These are phyloP conservation scores for Mycteria americana DNA, from an alignment of 2,797 vertebrate genomes.

Conservation along the genomic window DNA sequence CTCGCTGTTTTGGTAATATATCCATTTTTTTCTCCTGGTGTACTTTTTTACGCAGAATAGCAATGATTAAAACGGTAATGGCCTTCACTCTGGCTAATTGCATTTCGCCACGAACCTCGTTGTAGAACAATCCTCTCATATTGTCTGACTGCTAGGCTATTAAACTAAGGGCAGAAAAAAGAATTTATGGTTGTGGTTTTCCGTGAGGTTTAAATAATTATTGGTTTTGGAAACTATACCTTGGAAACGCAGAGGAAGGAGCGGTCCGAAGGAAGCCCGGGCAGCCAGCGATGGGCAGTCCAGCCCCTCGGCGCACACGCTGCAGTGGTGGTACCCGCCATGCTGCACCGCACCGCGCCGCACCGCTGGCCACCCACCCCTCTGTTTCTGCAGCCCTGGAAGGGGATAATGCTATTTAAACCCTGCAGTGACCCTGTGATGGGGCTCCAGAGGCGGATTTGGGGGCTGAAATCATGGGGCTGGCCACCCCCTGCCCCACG, in stretches of 20 bases:
- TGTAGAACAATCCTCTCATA: background rate
- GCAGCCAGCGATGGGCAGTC: background rate
- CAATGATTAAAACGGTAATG: background rate
- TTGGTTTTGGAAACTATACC: background rate
- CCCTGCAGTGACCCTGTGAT: background rate
- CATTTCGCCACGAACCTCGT: background rate
- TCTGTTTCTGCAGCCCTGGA: background rate
- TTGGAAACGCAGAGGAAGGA: background rate
- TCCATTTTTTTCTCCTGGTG: background rate
- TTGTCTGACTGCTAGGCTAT: background rate
- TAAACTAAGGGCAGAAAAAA: background rate
- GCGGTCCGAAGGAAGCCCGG: background rate
- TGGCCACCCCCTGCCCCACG: background rate
- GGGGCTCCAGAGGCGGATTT: background rate
- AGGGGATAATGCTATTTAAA: background rate
- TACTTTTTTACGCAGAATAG: background rate
- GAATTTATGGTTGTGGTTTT: background rate
- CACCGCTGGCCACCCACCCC: background rate
- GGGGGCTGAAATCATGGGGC: background rate
- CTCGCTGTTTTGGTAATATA: background rate
- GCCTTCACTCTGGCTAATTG: background rate
- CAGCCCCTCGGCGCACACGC: rapidly evolving
- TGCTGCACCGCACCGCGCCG: rapidly evolving
- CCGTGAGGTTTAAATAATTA: background rate
- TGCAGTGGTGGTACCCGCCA: background rate